Evolutionary conservation across 2,797 vertebrate genomes (phyloP), one percentile per base, ranked within the genome.

Genomic region (Molossus alvarezi): DNA sequence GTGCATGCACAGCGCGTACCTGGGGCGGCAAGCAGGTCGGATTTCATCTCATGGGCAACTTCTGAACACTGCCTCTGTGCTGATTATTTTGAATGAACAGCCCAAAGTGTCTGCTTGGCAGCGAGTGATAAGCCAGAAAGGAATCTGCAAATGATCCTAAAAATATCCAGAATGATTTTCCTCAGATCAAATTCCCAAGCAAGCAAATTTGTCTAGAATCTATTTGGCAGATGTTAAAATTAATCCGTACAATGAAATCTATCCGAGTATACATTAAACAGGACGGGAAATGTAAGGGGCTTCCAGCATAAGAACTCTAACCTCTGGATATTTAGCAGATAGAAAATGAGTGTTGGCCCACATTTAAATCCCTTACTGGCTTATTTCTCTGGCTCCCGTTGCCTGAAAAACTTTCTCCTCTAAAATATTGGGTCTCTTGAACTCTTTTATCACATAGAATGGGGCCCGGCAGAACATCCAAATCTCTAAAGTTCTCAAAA

Each of bases 401-500:
- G 37, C 64, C 75, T 95, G 82, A 93, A n/a, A 94, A 92, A 92
- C 69, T 79, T 80, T 48, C 62, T 95, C 81, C 94, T 93, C 64
- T 88, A 75, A 95, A 89, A 80, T 94, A 87, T 85, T 82, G 93
- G 62, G 57, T 91, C 60, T 64, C 72, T 77, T 88, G 95, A 91
- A 91, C 58, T 96, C 86, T 77, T 95, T 88, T 93, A 89, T 95
- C 72, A 91, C 88, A 90, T 71, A 94, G 71, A 95, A 89, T 55
- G 13, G 71, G 89, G 62, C 73, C 86, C 95, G 95, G 85, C 37
- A 94, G 83, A 95, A 91, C 65, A 88, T 88, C 71, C 91, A 41
- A 94, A 89, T 84, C 84, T 82, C 65, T 72, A 81, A 88, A 95
- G 95, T 96, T 96, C 80, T 95, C 88, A 95, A 95, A 95, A 95